Conservation (phyloP, 2,113 vertebrate species). For the Ciconia maguari region DNA sequence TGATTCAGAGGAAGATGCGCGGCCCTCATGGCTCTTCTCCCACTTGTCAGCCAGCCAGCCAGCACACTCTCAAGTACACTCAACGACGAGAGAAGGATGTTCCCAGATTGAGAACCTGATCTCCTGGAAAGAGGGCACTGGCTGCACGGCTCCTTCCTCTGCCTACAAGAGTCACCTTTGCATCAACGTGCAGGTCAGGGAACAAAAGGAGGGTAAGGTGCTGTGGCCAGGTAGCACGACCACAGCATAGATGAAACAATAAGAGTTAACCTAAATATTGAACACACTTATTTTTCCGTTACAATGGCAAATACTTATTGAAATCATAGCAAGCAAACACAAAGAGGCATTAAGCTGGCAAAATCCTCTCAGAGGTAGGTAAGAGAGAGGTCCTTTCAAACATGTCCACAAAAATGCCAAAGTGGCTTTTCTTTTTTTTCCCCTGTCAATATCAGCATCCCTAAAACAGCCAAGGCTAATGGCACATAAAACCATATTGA, state of each 20-base stretch:
- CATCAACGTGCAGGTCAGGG: neutral
- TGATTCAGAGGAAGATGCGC: neutral
- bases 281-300: neutral
- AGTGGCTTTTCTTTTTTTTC: neutral
- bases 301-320: neutral
- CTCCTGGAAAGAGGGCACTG: neutral
- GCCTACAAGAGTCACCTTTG: neutral
- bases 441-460: neutral
- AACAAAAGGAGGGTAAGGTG: neutral
- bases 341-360: neutral
- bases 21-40: neutral
- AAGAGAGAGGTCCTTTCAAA: neutral
- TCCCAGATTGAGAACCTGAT: neutral
- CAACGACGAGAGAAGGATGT: neutral
- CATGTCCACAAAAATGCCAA: neutral
- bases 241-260: neutral
- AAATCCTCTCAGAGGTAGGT: neutral
- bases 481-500: neutral
- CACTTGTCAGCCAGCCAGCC: neutral
- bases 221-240: neutral
- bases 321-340: neutral
- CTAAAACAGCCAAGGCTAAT: neutral
- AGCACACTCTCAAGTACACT: neutral
- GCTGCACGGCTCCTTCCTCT: neutral
- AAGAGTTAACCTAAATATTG: neutral